A percentile compares a stretch with the other conserved stretches of the same genome.
These are phyloP conservation scores for Colaptes auratus DNA, from an alignment of 2,113 vertebrate genomes.

Conservation along the genomic window DNA sequence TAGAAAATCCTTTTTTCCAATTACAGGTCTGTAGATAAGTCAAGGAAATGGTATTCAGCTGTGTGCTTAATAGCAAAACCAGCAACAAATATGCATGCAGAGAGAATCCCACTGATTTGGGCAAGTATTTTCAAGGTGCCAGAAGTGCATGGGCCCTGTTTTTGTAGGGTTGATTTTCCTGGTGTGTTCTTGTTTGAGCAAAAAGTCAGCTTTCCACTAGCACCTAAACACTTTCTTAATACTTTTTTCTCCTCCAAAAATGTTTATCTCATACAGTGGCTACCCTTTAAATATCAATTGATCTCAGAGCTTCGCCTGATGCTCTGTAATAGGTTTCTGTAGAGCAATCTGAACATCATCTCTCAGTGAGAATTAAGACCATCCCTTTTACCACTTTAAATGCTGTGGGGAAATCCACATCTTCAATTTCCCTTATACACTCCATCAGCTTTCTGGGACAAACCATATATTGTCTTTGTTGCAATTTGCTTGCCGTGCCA, in stretches of 20 bases:
- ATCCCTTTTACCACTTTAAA: not conserved
- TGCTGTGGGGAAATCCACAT: not conserved
- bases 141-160: accelerated
- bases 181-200: not conserved
- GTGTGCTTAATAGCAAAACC: not conserved
- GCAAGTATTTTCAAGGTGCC: not conserved
- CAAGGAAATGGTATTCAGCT: not conserved
- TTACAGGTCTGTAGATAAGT: not conserved
- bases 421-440: not conserved
- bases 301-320: not conserved
- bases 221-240: not conserved
- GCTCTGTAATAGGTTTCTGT: not conserved
- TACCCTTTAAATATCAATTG: not conserved
- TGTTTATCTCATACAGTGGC: not conserved
- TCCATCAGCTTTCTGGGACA: not conserved
- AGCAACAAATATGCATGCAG: not conserved
- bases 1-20: not conserved
- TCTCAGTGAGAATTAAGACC: not conserved
- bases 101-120: not conserved
- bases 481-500: not conserved
- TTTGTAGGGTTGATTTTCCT: not conserved
- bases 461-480: not conserved
- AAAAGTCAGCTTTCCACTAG: not conserved
- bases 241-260: not conserved
- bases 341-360: not conserved